Base-by-base conservation (phyloP, 2,888 invertebrate genomes). In the Rhamnusium bicolor region DNA sequence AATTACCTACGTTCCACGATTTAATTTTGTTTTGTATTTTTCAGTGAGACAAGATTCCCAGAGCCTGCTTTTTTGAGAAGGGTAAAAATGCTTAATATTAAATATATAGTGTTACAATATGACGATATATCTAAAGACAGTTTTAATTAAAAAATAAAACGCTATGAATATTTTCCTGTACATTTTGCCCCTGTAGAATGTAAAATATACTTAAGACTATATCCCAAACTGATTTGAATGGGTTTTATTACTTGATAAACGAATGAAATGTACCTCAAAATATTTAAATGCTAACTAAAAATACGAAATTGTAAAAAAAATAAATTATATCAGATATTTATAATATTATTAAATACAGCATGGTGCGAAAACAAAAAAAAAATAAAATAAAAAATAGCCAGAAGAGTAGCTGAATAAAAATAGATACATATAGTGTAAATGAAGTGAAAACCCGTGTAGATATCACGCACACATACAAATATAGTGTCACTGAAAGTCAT, bases 121-220 rank as follows among this genome's bases (percentile, higher is more conserved):
- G 66, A 54, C 61, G 70, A 65, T 46, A 58, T 62, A 53, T 24
- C 27, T 66, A 78, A 76, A 77, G 75, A 78, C 78, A 71, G 65
- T 78, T 78, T 79, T 40, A 40, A 77, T 61, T 77, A 74, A 77
- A 70, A 74, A 75, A 75, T 58, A 40, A 40, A 40, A 40, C 79
- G 82, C 82, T 80, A 80, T 78, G 78, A 80, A 84, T 82, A 82
- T 83, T 82, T 79, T 77, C 72, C 65, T 62, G 72, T 73, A 75
- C 67, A 74, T 70, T 71, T 56, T 49, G 24, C 49, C 49, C 70
- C 51, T 61, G 67, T 74, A 71, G 62, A 72, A 69, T 69, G 75
- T 71, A 82, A 84, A 82, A 85, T 86, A 86, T 86, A 86, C 84
- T 73, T 84, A 80, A 81, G 85, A 85, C 85, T 85, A 85, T 85